Conservation (phyloP, 2,888 invertebrate species). For the Antheraea yamamai region DNA sequence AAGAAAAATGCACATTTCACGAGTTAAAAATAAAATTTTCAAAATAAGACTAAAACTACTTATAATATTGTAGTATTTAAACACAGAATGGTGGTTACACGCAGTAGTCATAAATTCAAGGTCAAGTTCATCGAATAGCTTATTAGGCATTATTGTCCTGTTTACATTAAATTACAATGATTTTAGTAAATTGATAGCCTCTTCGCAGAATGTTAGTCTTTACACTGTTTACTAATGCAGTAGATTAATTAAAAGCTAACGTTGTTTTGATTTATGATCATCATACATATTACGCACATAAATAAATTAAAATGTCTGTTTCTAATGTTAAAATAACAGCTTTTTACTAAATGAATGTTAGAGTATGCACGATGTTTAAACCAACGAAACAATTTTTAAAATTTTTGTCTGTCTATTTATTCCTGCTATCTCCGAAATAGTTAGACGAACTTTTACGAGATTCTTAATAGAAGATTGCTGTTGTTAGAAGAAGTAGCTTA, state of each 20-base stretch:
- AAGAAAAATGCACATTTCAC: not conserved
- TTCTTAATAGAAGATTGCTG: too few relatives aligned
- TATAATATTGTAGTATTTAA: not conserved
- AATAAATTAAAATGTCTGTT: too few relatives aligned
- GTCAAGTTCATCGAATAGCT: not conserved
- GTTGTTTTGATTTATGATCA: not conserved
- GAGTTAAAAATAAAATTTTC: not conserved
- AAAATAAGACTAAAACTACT: not conserved
- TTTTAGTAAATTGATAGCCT: conserved; percentile 6
- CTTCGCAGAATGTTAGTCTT: conserved; percentile 7
- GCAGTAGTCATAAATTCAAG: not conserved
- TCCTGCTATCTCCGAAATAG: too few relatives aligned
- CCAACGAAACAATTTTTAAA: too few relatives aligned
- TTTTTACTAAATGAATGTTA: too few relatives aligned
- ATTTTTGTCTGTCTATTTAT: too few relatives aligned
- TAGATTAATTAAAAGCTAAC: not conserved
- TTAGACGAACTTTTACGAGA: too few relatives aligned
- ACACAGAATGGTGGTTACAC: not conserved
- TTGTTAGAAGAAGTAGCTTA: too few relatives aligned
- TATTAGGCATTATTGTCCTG: conserved; percentile 8
- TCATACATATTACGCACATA: too few relatives aligned
- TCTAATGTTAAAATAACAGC: too few relatives aligned
- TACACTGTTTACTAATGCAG: not conserved
- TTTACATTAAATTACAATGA: conserved; percentile 8
- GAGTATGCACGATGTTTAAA: too few relatives aligned